These are phyloP conservation scores for Alca torda DNA, from an alignment of 2,797 vertebrate genomes.

Conservation along the genomic window DNA sequence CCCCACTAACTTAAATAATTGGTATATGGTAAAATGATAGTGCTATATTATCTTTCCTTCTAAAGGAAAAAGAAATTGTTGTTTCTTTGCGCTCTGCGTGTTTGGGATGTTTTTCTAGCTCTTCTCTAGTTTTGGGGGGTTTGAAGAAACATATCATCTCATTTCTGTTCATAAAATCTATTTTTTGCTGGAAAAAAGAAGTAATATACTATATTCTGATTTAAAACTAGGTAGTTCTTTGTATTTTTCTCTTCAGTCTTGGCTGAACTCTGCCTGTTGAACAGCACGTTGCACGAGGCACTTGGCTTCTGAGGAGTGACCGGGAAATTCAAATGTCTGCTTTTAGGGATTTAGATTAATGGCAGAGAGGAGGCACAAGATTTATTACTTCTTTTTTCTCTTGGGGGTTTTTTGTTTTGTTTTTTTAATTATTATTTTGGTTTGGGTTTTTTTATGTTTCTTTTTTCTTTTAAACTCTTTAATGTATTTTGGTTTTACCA, in stretches of 20 bases:
- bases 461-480: not conserved
- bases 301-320: not conserved
- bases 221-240: not conserved
- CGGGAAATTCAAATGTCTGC: not conserved
- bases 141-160: not conserved
- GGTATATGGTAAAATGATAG: not conserved
- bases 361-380: not conserved
- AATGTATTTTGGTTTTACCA: not conserved
- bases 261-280: not conserved
- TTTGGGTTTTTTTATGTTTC: not conserved
- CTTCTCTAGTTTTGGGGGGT: not conserved
- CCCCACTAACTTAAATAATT: not conserved
- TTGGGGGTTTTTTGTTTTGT: not conserved
- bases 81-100: not conserved
- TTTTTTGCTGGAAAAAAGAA: not conserved
- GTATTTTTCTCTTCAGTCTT: not conserved
- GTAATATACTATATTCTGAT: not conserved
- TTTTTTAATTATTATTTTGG: not conserved
- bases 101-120: not conserved
- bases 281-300: not conserved
- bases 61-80: not conserved
- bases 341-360: not conserved
- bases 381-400: not conserved
- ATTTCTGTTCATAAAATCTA: not conserved
- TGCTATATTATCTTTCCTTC: not conserved